Evolutionary conservation across 2,888 invertebrate species (phyloP), one percentile per base, ranked within the genome.

Genomic region (Saturnia japonica): DNA sequence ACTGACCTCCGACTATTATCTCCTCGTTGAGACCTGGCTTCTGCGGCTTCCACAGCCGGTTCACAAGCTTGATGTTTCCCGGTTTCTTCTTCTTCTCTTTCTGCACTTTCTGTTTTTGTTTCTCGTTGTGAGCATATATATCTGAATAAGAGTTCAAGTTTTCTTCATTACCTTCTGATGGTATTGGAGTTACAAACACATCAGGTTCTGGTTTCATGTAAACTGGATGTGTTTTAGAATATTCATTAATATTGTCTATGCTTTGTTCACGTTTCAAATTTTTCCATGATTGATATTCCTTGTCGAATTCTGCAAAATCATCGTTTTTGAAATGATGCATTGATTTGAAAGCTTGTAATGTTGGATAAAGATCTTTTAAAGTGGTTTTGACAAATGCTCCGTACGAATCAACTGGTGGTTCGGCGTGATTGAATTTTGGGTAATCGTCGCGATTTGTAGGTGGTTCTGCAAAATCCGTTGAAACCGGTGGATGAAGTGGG

Each of bases 1-100:
- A 93, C 69, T 87, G 86, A 0, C 93, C 93, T 14, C 93, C 93
- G 0, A 92, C 90, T 67, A 91, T 77, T 0, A 89, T 77, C 22
- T 86, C 86, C 51, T 85, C 82, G 4, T 81, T 76, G 12, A 74
- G 72, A 12, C 84, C 82, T 11, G 71, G 72, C 2, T 75, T 78
- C 7, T 78, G 72, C 0, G 76, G 70, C 68, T 78, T 86, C 85
- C 85, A 86, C 2, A 85, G 82, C 11, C 77, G 82, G 25, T 82
- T 86, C 1, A 80, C 57, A 1, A 76, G 70, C 73, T 85, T 84
- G 11, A 76, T 67, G 57, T 72, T 76, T 11, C 83, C 82, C 1
- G 78, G 72, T 0, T 84, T 85, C 57, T 76, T 85, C 69, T 80
- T 84, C 54, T 80, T 79, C 25, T 77, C 73, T 68, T 76, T 79